phyloP scores from a whole-genome alignment of 2,113 vertebrate genomes.

The Haemorhous mexicanus region DNA sequence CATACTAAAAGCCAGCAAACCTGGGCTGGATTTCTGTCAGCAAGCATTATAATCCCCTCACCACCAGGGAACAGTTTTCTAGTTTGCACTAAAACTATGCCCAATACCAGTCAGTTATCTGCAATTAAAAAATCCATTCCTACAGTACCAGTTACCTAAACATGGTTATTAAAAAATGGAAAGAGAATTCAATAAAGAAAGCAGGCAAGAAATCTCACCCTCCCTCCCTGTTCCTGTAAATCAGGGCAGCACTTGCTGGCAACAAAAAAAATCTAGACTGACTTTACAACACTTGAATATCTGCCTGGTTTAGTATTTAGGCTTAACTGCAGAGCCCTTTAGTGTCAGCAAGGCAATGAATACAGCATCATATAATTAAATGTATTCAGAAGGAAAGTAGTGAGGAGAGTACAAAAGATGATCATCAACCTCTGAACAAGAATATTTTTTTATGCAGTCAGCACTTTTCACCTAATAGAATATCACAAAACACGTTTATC shows the following conservation, averaged over 20 bases:
- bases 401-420: constrained; percentile 28
- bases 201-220: not conserved
- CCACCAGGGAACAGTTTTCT: not conserved
- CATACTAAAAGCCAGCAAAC: not conserved
- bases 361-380: constrained; percentile 58
- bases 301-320: constrained; percentile 51
- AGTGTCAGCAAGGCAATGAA: constrained; percentile 52
- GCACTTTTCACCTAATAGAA: constrained; percentile 57
- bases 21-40: not conserved
- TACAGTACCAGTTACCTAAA: not conserved
- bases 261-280: not conserved
- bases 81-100: not conserved
- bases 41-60: not conserved
- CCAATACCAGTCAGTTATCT: not conserved
- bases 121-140: constrained; percentile 37
- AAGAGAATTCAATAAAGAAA: constrained; percentile 20
- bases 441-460: constrained; percentile 39
- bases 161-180: not conserved
- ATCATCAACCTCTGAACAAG: constrained; percentile 39
- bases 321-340: constrained; percentile 51
- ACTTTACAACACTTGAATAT: constrained; percentile 38
- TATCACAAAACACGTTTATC: constrained; percentile 10
- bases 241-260: not conserved
- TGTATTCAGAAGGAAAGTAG: constrained; percentile 39
- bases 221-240: not conserved